Conservation (phyloP, 2,888 invertebrate species). For the Aleiodes alternator region DNA sequence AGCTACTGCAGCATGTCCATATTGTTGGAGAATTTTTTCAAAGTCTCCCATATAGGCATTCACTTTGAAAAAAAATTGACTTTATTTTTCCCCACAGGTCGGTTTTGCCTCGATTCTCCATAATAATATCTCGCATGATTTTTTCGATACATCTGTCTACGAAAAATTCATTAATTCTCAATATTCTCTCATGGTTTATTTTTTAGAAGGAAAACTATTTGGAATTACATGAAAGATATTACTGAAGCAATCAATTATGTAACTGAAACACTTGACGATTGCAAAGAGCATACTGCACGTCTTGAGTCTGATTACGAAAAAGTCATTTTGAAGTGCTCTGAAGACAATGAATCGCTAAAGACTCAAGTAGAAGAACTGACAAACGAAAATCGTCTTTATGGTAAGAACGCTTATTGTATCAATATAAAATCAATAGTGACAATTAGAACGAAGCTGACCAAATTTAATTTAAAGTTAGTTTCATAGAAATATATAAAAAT, state of each 20-base stretch:
- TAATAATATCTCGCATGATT: no score
- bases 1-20: no score
- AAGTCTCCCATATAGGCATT: no score
- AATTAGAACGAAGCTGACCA: neutral
- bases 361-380: neutral
- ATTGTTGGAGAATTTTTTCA: no score
- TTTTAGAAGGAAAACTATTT: neutral
- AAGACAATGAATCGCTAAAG: slow-evolving; percentile 2
- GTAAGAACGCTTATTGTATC: neutral
- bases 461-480: no score
- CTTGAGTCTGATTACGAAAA: neutral
- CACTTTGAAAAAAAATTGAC: no score
- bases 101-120: no score
- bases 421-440: neutral
- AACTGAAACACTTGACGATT: slow-evolving; percentile 12
- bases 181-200: neutral
- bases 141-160: no score
- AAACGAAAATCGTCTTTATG: neutral
- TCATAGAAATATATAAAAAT: no score
- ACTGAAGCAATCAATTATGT: slow-evolving; percentile 16
- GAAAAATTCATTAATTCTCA: no score
- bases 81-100: no score
- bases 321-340: neutral
- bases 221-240: slow-evolving; percentile 11
- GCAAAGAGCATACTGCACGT: neutral